These are phyloP conservation scores for Morphnarchus princeps DNA, from an alignment of 2,113 vertebrate genomes.

Conservation along the genomic window DNA sequence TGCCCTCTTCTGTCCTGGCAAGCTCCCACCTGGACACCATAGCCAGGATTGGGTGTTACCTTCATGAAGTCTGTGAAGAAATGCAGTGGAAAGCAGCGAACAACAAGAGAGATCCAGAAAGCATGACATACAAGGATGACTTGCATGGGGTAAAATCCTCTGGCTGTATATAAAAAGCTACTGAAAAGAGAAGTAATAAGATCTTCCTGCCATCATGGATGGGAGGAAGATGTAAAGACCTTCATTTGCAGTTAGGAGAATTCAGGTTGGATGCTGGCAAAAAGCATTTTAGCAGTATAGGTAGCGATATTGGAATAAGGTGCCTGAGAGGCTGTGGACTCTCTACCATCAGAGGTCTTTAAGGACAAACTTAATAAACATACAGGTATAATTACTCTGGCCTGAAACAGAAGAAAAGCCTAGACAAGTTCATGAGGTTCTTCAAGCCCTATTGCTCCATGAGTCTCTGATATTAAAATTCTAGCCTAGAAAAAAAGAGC, in stretches of 20 bases:
- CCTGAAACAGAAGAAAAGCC: background rate
- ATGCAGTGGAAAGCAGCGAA: background rate
- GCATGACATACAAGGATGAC: background rate
- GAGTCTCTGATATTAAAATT: background rate
- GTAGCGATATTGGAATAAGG: accelerated
- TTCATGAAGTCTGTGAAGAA: background rate
- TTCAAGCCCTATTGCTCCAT: background rate
- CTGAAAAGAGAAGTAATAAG: background rate
- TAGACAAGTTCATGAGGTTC: background rate
- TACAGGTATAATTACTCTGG: background rate
- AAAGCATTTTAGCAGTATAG: background rate
- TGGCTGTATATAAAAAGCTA: background rate
- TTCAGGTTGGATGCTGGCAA: background rate
- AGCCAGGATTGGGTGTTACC: background rate
- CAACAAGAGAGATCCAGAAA: background rate
- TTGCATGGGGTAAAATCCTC: background rate
- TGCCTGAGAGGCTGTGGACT: background rate
- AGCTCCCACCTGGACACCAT: background rate
- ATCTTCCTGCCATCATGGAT: background rate
- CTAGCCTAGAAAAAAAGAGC: background rate
- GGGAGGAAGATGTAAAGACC: background rate
- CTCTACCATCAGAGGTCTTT: background rate
- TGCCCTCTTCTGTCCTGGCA: background rate
- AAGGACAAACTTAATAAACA: background rate
- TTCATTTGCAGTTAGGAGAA: background rate